Evolutionary conservation across 2,113 vertebrate genomes (phyloP).

Genomic region (Gasterosteus aculeatus): DNA sequence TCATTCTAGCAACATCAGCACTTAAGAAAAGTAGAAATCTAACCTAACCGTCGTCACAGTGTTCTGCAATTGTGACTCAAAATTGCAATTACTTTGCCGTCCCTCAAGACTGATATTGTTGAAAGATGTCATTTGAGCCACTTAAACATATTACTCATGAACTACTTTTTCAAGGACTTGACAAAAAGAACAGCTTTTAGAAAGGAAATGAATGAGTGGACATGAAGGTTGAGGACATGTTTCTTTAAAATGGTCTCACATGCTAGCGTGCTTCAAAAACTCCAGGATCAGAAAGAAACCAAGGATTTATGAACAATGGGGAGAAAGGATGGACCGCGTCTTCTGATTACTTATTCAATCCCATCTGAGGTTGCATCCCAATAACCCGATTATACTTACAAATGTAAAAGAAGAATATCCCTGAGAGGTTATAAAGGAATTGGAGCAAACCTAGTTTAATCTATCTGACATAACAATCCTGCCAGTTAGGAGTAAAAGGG

Average conservation of each 20-base stretch:
- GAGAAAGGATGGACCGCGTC: not conserved
- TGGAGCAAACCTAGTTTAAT: not conserved
- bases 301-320: not conserved
- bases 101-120: not conserved
- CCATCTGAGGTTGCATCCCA: not conserved
- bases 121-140: slow-evolving; percentile 21
- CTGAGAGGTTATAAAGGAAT: not conserved
- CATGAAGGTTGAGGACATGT: not conserved
- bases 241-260: not conserved
- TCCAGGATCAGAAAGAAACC: not conserved
- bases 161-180: slow-evolving; percentile 19
- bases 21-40: not conserved
- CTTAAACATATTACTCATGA: slow-evolving; percentile 2
- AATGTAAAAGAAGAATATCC: not conserved
- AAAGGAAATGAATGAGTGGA: slow-evolving; percentile 8
- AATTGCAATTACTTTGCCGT: not conserved
- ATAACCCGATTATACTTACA: not conserved
- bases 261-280: not conserved
- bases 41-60: slow-evolving; percentile 4
- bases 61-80: not conserved
- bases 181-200: slow-evolving; percentile 8
- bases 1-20: not conserved
- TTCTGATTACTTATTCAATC: slow-evolving; percentile 2
- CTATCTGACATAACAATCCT: not conserved
- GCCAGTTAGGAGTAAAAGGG: not conserved